Evolutionary conservation across 2,888 invertebrate genomes (phyloP).

Genomic region (Brachypalpus laphriformis): DNA sequence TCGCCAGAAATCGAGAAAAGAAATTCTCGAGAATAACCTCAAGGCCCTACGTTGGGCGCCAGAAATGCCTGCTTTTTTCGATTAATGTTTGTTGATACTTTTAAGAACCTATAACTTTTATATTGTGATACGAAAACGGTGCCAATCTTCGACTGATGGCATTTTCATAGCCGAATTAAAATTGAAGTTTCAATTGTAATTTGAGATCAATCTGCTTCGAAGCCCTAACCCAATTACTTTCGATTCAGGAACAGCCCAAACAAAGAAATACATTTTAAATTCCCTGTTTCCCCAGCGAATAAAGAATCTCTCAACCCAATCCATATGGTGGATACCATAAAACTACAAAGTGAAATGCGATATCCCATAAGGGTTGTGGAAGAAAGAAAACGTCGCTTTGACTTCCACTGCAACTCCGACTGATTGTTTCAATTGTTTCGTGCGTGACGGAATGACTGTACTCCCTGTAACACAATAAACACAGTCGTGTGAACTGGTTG

Average conservation of each 20-base stretch:
- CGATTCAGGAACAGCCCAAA: background rate
- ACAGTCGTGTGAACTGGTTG: background rate
- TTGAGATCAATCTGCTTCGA: background rate
- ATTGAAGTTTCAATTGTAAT: background rate
- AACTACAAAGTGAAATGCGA: constrained; percentile 51
- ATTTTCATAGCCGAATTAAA: background rate
- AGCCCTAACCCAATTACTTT: constrained; percentile 31
- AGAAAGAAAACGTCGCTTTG: background rate
- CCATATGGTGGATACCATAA: constrained; percentile 51
- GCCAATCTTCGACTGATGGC: too few relatives aligned
- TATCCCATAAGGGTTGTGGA: constrained; percentile 39
- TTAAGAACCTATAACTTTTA: too few relatives aligned
- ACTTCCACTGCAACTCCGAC: constrained; percentile 20
- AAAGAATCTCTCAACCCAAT: constrained; percentile 3
- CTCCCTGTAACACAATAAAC: background rate
- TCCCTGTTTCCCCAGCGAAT: background rate
- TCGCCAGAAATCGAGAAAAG: too few relatives aligned
- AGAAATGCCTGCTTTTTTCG: too few relatives aligned
- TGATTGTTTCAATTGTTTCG: constrained; percentile 64
- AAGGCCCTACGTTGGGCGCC: too few relatives aligned
- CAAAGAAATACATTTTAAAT: background rate
- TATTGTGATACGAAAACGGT: too few relatives aligned
- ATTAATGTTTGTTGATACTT: too few relatives aligned
- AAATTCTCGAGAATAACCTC: too few relatives aligned
- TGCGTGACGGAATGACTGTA: constrained; percentile 59